These are phyloP conservation scores for Amblyteles armatorius DNA, from an alignment of 2,888 invertebrate species.

Conservation along the genomic window DNA sequence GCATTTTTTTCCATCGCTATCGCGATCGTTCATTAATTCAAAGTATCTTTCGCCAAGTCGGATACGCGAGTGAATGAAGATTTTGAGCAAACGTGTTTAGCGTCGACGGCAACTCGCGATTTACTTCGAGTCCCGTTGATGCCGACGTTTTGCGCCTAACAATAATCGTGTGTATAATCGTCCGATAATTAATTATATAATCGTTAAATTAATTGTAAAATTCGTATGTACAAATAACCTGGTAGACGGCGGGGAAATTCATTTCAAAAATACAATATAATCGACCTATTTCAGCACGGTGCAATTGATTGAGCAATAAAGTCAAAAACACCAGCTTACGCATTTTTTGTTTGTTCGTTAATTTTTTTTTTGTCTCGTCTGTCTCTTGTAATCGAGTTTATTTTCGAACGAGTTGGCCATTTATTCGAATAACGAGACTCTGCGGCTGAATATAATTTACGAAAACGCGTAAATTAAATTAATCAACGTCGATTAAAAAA, in stretches of 20 bases:
- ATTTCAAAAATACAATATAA: slow-evolving; percentile 58
- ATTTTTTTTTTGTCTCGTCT: slow-evolving; percentile 5
- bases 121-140: background rate
- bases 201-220: slow-evolving; percentile 46
- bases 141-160: slow-evolving; percentile 10
- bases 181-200: slow-evolving; percentile 19
- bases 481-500: background rate
- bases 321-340: slow-evolving; percentile 32
- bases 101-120: background rate
- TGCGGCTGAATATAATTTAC: slow-evolving; percentile 2
- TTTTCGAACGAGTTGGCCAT: slow-evolving; percentile 7
- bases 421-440: slow-evolving; percentile 12
- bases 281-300: slow-evolving; percentile 49
- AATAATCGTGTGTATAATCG: slow-evolving; percentile 37
- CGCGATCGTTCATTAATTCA: background rate
- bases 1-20: slow-evolving; percentile 6
- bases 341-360: background rate
- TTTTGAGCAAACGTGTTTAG: slow-evolving; percentile 34
- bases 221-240: slow-evolving; percentile 61
- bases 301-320: slow-evolving; percentile 61
- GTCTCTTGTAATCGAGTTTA: background rate
- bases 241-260: slow-evolving; percentile 39
- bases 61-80: slow-evolving; percentile 15
- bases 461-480: background rate
- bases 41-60: slow-evolving; percentile 1